Base-by-base conservation (phyloP, 2,888 invertebrate species). In the Deilephila elpenor region DNA sequence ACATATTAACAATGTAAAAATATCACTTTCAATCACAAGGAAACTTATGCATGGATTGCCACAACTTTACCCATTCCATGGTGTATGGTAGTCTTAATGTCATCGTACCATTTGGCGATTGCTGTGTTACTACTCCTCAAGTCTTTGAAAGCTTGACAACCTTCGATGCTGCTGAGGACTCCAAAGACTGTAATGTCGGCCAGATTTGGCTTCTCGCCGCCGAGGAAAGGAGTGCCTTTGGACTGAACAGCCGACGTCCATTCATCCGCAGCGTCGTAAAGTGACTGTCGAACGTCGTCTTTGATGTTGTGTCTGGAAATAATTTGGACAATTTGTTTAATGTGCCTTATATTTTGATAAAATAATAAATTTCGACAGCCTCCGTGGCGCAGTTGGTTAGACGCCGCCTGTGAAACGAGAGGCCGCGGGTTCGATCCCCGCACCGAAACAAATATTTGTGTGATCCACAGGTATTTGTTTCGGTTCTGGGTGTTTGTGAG, bases 141-240 rank as follows among this genome's bases (percentile, higher is more conserved):
- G 88, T 99, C 99, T 81, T 96, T 93, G 88, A 99, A 99, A 0
- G 99, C 98, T 60, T 95, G 89, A 84, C 99, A 99, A 0, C 99
- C 99, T 91, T 99, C 98, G 86, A 99, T 98, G 86, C 99, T 98
- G 87, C 96, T 97, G 5, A 99, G 94, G 4, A 98, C 96, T 1
- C 99, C 99, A 86, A 96, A 99, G 1, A 99, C 97, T 0, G 98
- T 96, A 71, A 99, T 93, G 94, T 99, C 99, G 0, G 99, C 98
- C 8, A 99, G 94, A 89, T 99, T 98, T 0, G 99, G 99, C 77
- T 96, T 89, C 20, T 96, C 89, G 0, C 99, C 99, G 8, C 99
- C 99, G 92, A 98, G 96, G 88, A 98, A 99, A 32, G 93, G 94
- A 0, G 96, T 95, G 3, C 97, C 97, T 79, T 96, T 96, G 61